Evolutionary conservation across 2,797 vertebrate species (phyloP).

Genomic region (Ptychobarbus kaznakovi): DNA sequence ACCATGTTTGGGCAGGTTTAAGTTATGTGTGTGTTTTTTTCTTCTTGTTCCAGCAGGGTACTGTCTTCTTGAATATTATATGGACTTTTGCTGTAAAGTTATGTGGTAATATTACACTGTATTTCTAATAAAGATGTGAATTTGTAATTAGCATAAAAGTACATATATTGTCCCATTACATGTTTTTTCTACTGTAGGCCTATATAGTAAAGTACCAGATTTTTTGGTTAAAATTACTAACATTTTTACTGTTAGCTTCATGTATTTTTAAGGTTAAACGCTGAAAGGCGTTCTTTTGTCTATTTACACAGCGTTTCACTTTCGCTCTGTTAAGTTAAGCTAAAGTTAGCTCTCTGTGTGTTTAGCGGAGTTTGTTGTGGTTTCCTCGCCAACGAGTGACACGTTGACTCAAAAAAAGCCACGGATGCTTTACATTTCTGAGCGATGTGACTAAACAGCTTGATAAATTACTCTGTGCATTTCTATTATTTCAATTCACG

Average conservation of each 20-base stretch:
- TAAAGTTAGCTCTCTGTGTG: too few relatives aligned
- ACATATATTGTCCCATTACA: neutral
- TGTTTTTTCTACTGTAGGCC: neutral
- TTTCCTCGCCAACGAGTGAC: neutral
- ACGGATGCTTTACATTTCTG: neutral
- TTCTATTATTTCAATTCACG: neutral
- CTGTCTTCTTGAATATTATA: neutral
- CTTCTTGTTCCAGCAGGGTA: too few relatives aligned
- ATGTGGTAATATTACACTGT: neutral
- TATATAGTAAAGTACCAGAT: neutral
- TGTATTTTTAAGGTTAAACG: neutral
- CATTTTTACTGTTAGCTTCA: too few relatives aligned
- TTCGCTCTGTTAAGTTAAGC: neutral
- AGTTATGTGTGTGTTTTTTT: neutral
- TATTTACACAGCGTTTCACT: neutral
- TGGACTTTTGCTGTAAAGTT: neutral
- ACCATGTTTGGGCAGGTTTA: neutral
- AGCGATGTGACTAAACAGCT: neutral
- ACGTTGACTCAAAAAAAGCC: constrained; percentile 4
- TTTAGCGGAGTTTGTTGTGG: neutral
- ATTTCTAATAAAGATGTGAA: neutral
- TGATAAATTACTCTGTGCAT: neutral
- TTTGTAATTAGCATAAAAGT: too few relatives aligned
- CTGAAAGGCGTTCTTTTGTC: neutral
- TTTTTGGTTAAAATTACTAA: neutral